Conservation (phyloP, 1,140 invertebrate genomes). For the Idris sp. region DNA sequence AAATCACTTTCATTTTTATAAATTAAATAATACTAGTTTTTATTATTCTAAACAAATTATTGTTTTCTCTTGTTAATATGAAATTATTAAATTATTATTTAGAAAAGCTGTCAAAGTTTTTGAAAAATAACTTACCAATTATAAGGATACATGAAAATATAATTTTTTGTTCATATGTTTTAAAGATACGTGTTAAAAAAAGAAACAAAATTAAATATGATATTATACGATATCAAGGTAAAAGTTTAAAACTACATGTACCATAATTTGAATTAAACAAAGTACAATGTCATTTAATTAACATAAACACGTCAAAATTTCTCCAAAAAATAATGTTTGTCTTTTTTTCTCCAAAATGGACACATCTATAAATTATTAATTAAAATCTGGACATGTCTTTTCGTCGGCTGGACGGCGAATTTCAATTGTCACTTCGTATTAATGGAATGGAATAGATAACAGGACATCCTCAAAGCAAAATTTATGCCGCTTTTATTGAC, state of each 20-base stretch:
- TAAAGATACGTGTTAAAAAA: no score
- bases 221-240: no score
- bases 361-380: constrained; percentile 44
- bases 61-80: no score
- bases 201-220: no score
- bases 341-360: constrained; percentile 27
- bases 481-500: constrained; percentile 47
- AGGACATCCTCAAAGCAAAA: constrained; percentile 38
- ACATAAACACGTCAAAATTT: constrained; percentile 43
- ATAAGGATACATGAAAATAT: no score
- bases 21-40: no score
- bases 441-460: constrained; percentile 59
- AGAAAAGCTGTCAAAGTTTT: no score
- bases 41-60: no score
- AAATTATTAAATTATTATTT: no score
- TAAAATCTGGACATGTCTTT: constrained; percentile 33
- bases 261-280: constrained; percentile 12
- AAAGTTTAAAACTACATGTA: neutral
- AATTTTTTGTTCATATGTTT: no score
- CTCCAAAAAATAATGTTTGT: constrained; percentile 23
- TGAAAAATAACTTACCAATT: no score
- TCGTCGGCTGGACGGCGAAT: constrained; percentile 21
- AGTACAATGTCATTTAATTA: constrained; percentile 14
- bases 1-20: no score
- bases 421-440: constrained; percentile 54